A percentile compares a stretch with the other conserved stretches of the same genome.
Evolutionary conservation across 2,888 invertebrate genomes (phyloP).

Genomic region (Cepaea hortensis): DNA sequence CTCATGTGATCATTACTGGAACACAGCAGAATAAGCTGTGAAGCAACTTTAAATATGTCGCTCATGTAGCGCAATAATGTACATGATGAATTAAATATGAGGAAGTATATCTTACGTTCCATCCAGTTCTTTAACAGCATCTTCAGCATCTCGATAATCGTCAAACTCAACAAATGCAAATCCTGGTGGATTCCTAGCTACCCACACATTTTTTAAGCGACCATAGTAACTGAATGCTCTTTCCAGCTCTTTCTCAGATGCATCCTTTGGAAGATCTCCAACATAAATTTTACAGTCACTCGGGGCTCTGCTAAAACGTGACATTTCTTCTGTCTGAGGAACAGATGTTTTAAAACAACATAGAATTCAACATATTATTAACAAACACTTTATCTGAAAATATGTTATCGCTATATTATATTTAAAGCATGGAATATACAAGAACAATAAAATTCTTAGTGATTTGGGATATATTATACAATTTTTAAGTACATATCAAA

Average conservation of each 20-base stretch:
- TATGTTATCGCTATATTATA: too few species aligned
- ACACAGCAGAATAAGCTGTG: too few species aligned
- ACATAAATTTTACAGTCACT: slow-evolving; percentile 87
- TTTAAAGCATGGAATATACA: too few species aligned
- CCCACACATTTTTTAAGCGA: slow-evolving; percentile 93
- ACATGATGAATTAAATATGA: too few species aligned
- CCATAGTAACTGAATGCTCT: slow-evolving; percentile 92
- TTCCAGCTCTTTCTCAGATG: slow-evolving; percentile 90
- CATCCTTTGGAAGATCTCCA: slow-evolving; percentile 91
- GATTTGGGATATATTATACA: too few species aligned
- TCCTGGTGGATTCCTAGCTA: slow-evolving; percentile 92
- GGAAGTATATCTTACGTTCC: slow-evolving; percentile 70
- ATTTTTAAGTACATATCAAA: too few species aligned
- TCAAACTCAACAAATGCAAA: slow-evolving; percentile 78
- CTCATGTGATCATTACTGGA: too few species aligned
- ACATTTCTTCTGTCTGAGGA: slow-evolving; percentile 48
- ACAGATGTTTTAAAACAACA: not conserved
- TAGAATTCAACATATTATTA: too few species aligned
- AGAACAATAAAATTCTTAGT: too few species aligned
- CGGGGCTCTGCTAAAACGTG: slow-evolving; percentile 57
- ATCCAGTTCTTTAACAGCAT: slow-evolving; percentile 76
- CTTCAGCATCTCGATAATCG: slow-evolving; percentile 75
- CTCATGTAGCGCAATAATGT: too few species aligned
- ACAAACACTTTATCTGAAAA: too few species aligned
- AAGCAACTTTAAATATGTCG: too few species aligned